Conservation (phyloP, 2,797 vertebrate genomes). For the Enteromius argenteus region DNA sequence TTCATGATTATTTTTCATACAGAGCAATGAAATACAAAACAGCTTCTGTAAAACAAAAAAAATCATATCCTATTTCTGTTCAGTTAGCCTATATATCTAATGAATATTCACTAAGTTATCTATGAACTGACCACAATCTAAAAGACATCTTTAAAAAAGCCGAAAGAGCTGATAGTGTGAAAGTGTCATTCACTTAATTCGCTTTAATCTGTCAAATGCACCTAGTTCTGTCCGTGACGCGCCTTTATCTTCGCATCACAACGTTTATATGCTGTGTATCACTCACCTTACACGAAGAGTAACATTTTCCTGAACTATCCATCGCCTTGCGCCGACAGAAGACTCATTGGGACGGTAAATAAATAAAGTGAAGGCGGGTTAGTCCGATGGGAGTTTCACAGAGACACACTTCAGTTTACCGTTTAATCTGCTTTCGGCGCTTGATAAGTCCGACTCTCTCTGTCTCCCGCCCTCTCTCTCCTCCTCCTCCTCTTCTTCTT, state of each 20-base stretch:
- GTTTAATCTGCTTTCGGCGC: conserved; percentile 49
- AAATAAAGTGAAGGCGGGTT: conserved; percentile 15
- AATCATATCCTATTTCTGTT: neutral
- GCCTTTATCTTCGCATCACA: conserved; percentile 21
- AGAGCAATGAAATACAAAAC: neutral
- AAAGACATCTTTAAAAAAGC: neutral
- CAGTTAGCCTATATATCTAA: neutral
- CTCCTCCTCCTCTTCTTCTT: neutral
- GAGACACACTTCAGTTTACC: conserved; percentile 35
- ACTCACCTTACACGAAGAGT: conserved; percentile 46
- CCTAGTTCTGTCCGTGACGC: conserved; percentile 11
- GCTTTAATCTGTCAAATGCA: conserved; percentile 28
- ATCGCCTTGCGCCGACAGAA: neutral
- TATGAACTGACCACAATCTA: neutral
- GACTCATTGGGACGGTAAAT: conserved; percentile 15
- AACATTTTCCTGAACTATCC: conserved; percentile 28
- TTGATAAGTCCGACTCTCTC: conserved; percentile 23
- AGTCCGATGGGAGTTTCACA: conserved; percentile 40
- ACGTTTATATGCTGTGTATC: neutral
- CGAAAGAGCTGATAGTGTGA: neutral
- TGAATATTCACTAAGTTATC: neutral
- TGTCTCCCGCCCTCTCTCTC: conserved; percentile 12
- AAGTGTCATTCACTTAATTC: conserved; percentile 19
- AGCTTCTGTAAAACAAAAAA: neutral
- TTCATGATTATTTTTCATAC: neutral